Evolutionary conservation across 2,888 invertebrate species (phyloP).

Genomic region (Eretmocerus hayati): DNA sequence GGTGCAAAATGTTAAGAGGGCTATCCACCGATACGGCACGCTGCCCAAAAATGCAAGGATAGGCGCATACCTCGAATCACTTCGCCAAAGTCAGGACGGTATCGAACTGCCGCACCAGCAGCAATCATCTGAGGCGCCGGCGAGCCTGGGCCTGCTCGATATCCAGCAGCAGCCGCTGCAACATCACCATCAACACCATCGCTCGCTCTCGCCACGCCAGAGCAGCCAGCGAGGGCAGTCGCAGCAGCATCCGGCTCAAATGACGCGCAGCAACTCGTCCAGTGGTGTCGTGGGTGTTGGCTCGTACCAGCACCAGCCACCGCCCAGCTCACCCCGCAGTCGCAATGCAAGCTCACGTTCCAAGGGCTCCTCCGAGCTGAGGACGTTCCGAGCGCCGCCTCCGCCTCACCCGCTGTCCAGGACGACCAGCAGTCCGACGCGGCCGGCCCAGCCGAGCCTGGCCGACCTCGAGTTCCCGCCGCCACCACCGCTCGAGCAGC

Average conservation of each 20-base stretch:
- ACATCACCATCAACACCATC: slow-evolving; percentile 41
- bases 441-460: slow-evolving; percentile 64
- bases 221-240: slow-evolving; percentile 58
- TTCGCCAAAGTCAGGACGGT: slow-evolving; percentile 64
- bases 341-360: slow-evolving; percentile 27
- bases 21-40: slow-evolving; percentile 92
- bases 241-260: slow-evolving; percentile 54
- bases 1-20: slow-evolving; percentile 90
- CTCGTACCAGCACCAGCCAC: slow-evolving; percentile 49
- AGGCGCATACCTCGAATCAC: slow-evolving; percentile 90
- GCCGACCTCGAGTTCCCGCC: slow-evolving; percentile 85
- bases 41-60: slow-evolving; percentile 94
- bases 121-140: slow-evolving; percentile 24
- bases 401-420: slow-evolving; percentile 48
- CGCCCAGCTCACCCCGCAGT: slow-evolving; percentile 56
- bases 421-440: slow-evolving; percentile 62
- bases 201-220: slow-evolving; percentile 59
- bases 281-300: slow-evolving; percentile 63
- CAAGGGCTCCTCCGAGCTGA: slow-evolving; percentile 38
- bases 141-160: slow-evolving; percentile 24
- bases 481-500: slow-evolving; percentile 73
- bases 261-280: slow-evolving; percentile 85
- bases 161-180: slow-evolving; percentile 28
- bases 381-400: slow-evolving; percentile 42
- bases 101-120: slow-evolving; percentile 6